Conservation (phyloP, 2,797 vertebrate species). For the Geranospiza caerulescens region DNA sequence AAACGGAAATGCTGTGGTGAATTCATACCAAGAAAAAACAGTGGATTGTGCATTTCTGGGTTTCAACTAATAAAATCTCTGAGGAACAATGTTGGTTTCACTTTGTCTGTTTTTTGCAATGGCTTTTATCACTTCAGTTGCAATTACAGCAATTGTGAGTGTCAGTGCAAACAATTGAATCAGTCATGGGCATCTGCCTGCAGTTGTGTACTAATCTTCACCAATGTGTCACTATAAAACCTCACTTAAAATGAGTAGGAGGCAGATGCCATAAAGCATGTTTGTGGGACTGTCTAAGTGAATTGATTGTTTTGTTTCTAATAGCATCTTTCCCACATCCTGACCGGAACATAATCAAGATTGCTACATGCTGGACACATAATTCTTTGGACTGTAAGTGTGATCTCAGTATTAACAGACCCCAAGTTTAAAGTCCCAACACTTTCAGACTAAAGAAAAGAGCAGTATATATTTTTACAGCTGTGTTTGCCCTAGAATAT, state of each 20-base stretch:
- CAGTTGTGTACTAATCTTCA: constrained; percentile 66
- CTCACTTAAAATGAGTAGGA: constrained; percentile 52
- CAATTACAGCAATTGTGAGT: constrained; percentile 61
- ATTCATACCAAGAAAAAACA: neutral
- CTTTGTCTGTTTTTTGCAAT: constrained; percentile 45
- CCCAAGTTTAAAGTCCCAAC: neutral
- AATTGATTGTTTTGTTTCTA: constrained; percentile 68
- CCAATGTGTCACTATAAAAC: constrained; percentile 59
- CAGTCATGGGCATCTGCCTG: constrained; percentile 61
- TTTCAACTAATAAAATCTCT: constrained; percentile 58
- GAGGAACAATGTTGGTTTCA: constrained; percentile 54
- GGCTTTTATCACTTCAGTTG: constrained; percentile 42
- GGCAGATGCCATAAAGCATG: constrained; percentile 55
- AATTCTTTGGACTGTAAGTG: constrained; percentile 35
- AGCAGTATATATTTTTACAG: neutral
- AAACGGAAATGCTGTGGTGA: neutral
- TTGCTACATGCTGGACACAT: constrained; percentile 52
- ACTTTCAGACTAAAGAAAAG: neutral
- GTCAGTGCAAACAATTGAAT: constrained; percentile 68
- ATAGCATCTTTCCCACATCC: constrained; percentile 64
- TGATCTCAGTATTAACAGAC: constrained; percentile 7
- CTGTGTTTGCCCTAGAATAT: neutral
- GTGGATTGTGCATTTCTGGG: constrained; percentile 16
- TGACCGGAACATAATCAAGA: constrained; percentile 59
- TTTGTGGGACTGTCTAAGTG: constrained; percentile 52